phyloP scores from a whole-genome alignment of 2,797 vertebrate species.

The Notolabrus celidotus region DNA sequence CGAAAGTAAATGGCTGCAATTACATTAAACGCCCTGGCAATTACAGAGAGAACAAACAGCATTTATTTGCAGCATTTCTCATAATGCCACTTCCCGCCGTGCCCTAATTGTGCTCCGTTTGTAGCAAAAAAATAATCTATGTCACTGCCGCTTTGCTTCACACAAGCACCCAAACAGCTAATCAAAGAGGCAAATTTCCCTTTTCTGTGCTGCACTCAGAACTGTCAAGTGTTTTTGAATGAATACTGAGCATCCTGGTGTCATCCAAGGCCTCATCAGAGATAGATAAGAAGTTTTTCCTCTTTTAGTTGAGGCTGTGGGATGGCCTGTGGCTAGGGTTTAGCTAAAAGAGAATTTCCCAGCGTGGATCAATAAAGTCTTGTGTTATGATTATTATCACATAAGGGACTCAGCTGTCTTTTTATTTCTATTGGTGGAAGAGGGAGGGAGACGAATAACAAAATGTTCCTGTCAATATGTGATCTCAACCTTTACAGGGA shows the following conservation, averaged over 20 bases:
- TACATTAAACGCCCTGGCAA: slow-evolving; percentile 55
- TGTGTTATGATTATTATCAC: slow-evolving; percentile 58
- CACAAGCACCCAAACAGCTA: slow-evolving; percentile 40
- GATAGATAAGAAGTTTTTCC: slow-evolving; percentile 19
- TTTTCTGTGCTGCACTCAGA: slow-evolving; percentile 32
- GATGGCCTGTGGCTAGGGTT: slow-evolving; percentile 36
- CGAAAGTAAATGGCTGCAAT: slow-evolving; percentile 60
- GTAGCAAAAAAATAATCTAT: slow-evolving; percentile 51
- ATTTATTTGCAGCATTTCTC: slow-evolving; percentile 52
- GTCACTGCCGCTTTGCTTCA: slow-evolving; percentile 38
- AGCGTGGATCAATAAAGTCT: slow-evolving; percentile 51
- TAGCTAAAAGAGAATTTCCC: slow-evolving; percentile 47
- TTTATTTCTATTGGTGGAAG: slow-evolving; percentile 14
- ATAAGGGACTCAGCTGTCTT: slow-evolving; percentile 35
- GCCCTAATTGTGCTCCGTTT: slow-evolving; percentile 52
- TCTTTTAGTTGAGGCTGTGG: slow-evolving; percentile 23
- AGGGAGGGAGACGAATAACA: slow-evolving; percentile 6
- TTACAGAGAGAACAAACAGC: slow-evolving; percentile 63
- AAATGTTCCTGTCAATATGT: slow-evolving; percentile 42
- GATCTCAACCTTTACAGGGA: slow-evolving; percentile 21
- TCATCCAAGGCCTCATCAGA: slow-evolving; percentile 34
- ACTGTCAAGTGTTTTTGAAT: slow-evolving; percentile 36
- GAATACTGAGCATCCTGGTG: slow-evolving; percentile 25
- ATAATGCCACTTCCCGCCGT: slow-evolving; percentile 51
- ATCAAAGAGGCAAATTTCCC: slow-evolving; percentile 43